Evolutionary conservation across 2,797 vertebrate genomes (phyloP).

Genomic region (Tympanoctomys barrerae): DNA sequence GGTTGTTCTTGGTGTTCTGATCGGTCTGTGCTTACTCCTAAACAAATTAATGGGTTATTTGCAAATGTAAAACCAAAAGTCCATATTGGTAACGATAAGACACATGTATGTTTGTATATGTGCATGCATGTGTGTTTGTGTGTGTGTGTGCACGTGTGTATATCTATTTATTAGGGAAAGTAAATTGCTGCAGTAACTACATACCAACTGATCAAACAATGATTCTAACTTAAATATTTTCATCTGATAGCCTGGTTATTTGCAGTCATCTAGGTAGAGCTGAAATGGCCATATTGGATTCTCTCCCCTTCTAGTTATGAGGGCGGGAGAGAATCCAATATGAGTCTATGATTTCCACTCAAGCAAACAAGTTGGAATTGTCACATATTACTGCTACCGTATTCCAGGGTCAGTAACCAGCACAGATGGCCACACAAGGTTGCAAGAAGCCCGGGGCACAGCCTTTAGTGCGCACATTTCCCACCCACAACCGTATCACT

Average conservation of each 20-base stretch:
- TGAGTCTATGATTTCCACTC: not conserved
- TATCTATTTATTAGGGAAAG: slow-evolving; percentile 20
- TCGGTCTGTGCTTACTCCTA: not conserved
- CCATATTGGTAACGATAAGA: not conserved
- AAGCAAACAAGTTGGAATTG: not conserved
- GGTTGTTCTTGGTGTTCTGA: not conserved
- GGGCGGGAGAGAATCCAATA: not conserved
- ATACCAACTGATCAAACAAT: not conserved
- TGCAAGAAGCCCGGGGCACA: not conserved
- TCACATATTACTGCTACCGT: not conserved
- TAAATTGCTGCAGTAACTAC: not conserved
- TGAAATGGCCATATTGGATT: no score
- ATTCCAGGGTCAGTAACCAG: not conserved
- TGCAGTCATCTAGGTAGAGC: not conserved
- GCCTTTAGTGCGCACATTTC: not conserved
- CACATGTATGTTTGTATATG: not conserved
- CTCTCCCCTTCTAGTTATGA: not conserved
- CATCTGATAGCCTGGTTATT: not conserved
- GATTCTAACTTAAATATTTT: not conserved
- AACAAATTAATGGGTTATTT: not conserved
- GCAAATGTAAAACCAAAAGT: not conserved
- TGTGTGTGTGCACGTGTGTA: not conserved
- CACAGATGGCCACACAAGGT: not conserved
- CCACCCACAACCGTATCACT: not conserved
- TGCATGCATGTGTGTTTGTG: not conserved